Conservation (phyloP, 2,888 invertebrate species). For the Tinea pellionella region DNA sequence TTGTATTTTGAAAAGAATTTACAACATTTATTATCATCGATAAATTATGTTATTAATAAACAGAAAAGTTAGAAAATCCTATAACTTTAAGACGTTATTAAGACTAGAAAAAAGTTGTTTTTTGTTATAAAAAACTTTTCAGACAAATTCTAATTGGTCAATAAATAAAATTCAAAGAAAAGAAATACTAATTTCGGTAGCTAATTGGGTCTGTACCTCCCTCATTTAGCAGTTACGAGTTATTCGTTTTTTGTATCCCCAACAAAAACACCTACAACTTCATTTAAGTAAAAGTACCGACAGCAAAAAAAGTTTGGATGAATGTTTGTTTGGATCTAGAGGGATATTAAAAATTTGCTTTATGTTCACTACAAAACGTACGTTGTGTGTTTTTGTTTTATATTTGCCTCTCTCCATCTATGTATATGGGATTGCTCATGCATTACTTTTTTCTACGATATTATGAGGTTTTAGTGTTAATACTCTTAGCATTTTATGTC, state of each 20-base stretch:
- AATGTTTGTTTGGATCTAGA: neutral
- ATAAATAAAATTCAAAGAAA: neutral
- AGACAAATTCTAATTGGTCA: no score
- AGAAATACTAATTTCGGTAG: neutral
- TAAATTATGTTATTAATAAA: no score
- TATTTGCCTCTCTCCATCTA: no score
- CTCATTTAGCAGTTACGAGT: neutral
- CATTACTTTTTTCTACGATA: neutral
- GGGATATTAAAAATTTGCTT: neutral
- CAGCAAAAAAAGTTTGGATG: neutral
- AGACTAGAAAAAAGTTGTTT: no score
- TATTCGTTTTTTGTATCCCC: neutral
- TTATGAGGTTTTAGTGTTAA: neutral
- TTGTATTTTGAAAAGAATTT: no score
- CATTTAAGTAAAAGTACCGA: conserved; percentile 3
- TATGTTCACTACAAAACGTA: neutral
- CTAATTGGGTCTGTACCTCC: neutral
- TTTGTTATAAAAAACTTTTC: no score
- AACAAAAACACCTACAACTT: neutral
- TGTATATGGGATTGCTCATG: no score
- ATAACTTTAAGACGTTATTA: no score
- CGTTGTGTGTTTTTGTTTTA: no score
- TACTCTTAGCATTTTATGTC: no score
- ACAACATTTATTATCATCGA: no score
- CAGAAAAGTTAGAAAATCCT: no score